These are phyloP conservation scores for Coreius guichenoti DNA, from an alignment of 2,797 vertebrate species.

Conservation along the genomic window DNA sequence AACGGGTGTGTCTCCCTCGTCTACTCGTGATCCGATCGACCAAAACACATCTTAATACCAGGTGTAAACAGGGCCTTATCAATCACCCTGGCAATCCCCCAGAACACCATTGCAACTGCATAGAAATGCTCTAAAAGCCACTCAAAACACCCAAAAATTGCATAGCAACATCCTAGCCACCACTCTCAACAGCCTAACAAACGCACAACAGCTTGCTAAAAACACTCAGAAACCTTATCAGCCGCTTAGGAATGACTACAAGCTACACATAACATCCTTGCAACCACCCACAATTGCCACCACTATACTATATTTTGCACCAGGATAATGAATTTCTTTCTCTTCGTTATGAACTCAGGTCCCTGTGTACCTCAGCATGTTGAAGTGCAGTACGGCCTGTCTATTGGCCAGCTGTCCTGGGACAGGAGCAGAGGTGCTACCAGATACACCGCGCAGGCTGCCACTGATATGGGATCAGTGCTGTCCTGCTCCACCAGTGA, in stretches of 20 bases:
- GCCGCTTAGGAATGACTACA: not conserved
- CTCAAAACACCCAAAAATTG: no score
- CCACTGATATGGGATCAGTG: conserved; percentile 67
- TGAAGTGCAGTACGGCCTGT: conserved; percentile 64
- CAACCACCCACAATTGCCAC: not conserved
- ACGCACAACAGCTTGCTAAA: not conserved
- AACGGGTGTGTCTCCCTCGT: no score
- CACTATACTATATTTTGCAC: not conserved
- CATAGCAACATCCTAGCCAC: no score
- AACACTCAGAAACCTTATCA: not conserved
- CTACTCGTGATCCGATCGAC: no score
- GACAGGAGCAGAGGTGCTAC: conserved; percentile 67
- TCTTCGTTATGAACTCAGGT: conserved; percentile 62
- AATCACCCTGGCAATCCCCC: no score
- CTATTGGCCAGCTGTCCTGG: conserved; percentile 75
- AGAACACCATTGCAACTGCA: no score
- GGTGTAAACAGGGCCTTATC: no score
- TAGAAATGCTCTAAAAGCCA: no score
- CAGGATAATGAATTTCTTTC: not conserved
- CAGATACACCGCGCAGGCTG: conserved; percentile 67
- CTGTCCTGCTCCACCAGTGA: conserved; percentile 68
- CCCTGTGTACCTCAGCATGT: conserved; percentile 73
- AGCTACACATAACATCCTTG: not conserved
- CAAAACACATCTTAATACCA: no score
- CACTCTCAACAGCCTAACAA: no score